Conservation (phyloP, 2,113 vertebrate species). For the Tylochromis polylepis region DNA sequence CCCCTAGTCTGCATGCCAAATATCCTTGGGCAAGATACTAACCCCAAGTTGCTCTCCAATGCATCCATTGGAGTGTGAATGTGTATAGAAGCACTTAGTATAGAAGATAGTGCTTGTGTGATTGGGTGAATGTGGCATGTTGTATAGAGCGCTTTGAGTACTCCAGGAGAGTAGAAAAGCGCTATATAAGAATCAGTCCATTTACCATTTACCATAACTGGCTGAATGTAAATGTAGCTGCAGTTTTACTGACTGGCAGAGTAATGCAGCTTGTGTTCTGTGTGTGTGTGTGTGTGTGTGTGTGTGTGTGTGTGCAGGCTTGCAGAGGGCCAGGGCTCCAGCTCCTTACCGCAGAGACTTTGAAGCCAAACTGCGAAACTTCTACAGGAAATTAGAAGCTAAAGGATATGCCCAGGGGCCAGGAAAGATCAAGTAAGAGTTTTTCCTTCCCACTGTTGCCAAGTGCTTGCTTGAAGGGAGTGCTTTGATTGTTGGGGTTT, state of each 20-base stretch:
- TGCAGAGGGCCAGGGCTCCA: slow-evolving; percentile 92
- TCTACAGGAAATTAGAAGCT: slow-evolving; percentile 96
- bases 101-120: no score
- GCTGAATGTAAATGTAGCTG: background rate
- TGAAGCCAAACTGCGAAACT: slow-evolving; percentile 96
- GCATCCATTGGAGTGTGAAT: no score
- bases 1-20: no score
- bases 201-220: no score
- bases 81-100: no score
- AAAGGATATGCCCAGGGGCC: slow-evolving; percentile 98
- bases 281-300: background rate
- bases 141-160: no score
- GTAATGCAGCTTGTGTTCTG: background rate
- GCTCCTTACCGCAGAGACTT: slow-evolving; percentile 98
- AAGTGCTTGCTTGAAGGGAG: background rate
- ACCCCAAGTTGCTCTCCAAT: no score
- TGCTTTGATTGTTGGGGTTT: background rate
- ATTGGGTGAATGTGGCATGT: no score
- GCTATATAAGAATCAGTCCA: no score
- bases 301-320: slow-evolving; percentile 65
- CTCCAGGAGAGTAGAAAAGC: no score
- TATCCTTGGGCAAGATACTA: no score
- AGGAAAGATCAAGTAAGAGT: slow-evolving; percentile 92
- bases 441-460: background rate
- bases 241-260: background rate